Evolutionary conservation across 1,140 invertebrate genomes (phyloP).

Genomic region (Proales similis): DNA sequence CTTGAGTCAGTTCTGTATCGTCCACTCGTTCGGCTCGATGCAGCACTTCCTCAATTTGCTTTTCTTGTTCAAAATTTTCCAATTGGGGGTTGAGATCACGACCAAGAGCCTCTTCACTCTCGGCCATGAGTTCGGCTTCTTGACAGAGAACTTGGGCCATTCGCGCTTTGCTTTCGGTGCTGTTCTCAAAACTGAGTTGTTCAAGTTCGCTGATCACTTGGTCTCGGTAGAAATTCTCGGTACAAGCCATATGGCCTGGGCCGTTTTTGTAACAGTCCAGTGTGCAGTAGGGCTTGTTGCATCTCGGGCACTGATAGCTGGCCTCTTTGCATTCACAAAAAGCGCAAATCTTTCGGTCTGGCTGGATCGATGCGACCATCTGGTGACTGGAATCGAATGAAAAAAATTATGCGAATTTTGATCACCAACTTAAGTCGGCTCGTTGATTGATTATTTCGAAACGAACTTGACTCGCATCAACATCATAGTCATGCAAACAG

Average conservation of each 20-base stretch:
- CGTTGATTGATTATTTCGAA: too few relatives aligned
- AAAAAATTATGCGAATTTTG: too few relatives aligned
- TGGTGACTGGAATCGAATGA: too few relatives aligned
- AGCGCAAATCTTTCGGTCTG: constrained; percentile 17
- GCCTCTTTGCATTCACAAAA: neutral
- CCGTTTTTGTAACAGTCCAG: constrained; percentile 11
- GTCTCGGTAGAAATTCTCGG: constrained; percentile 13
- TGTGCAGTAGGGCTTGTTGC: constrained; percentile 14
- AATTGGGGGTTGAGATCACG: too few relatives aligned
- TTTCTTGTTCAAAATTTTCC: neutral
- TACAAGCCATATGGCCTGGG: constrained; percentile 1
- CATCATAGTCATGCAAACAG: too few relatives aligned
- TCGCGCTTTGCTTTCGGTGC: constrained; percentile 3
- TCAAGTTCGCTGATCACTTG: constrained; percentile 30
- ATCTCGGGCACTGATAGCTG: constrained; percentile 18
- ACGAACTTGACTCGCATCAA: too few relatives aligned
- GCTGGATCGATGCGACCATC: too few relatives aligned
- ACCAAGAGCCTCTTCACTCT: constrained; percentile 4
- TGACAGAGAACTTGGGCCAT: constrained; percentile 11
- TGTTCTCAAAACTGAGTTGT: constrained; percentile 3
- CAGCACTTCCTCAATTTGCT: neutral
- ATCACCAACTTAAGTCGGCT: too few relatives aligned
- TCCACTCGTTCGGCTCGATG: neutral
- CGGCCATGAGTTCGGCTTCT: constrained; percentile 7
- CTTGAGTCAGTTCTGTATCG: constrained; percentile 6